phyloP scores from a whole-genome alignment of 2,888 invertebrate species.

The Drosophila prolongata region DNA sequence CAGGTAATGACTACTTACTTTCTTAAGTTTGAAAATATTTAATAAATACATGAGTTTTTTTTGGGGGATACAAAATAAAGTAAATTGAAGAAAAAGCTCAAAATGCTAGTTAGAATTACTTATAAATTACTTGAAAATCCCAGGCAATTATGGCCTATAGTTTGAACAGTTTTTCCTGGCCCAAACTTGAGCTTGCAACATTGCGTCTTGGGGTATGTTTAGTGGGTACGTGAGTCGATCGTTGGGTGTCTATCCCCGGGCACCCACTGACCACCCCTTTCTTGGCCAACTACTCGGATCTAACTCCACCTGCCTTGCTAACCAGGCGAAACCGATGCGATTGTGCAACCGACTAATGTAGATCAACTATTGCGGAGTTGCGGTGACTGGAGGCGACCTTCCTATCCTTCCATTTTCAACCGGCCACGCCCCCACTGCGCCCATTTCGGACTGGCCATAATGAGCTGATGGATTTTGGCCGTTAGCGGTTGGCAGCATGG shows the following conservation, averaged over 20 bases:
- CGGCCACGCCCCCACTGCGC: constrained; percentile 36
- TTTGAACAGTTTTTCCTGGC: background rate
- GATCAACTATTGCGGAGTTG: constrained; percentile 14
- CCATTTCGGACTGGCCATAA: constrained; percentile 13
- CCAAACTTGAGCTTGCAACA: background rate
- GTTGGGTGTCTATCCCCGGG: constrained; percentile 2
- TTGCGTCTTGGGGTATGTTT: background rate
- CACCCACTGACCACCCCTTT: constrained; percentile 5
- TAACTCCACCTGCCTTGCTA: constrained; percentile 13
- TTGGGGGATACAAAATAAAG: too few relatives aligned
- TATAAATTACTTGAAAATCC: background rate
- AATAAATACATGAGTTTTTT: too few relatives aligned
- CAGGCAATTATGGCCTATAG: background rate
- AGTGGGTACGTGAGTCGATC: background rate
- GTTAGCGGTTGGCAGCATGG: constrained; percentile 31
- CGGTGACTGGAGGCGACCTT: constrained; percentile 33
- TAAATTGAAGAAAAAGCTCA: too few relatives aligned
- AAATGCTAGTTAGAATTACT: background rate
- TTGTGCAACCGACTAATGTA: constrained; percentile 31
- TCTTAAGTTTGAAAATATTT: too few relatives aligned
- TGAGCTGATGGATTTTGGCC: constrained; percentile 14
- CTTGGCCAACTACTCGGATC: background rate
- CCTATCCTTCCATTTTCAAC: constrained; percentile 16
- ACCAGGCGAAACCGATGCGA: constrained; percentile 14
- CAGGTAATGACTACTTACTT: too few relatives aligned